Evolutionary conservation across 2,888 invertebrate species (phyloP), one percentile per base, ranked within the genome.

Genomic region (Liopterus haemorrhoidalis): DNA sequence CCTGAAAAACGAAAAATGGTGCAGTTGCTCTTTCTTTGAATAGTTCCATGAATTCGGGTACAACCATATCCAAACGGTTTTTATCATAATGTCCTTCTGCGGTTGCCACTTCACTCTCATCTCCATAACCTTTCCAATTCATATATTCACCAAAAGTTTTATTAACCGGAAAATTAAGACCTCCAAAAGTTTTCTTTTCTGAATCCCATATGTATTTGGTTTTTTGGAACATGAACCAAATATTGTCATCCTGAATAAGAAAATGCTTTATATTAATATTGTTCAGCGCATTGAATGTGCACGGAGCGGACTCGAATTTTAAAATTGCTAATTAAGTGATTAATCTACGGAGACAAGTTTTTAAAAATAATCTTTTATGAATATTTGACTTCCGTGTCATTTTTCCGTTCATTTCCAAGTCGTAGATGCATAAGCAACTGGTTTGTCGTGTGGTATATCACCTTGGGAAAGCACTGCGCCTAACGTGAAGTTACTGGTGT

Each of bases 1-100:
- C 45, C 85, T 99, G 99, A 69, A 99, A 99, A 4, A 99, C 96
- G 69, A 99, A 99, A 70, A 99, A 99, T 2, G 99, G 99, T 0
- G 99, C 97, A 0, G 97, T 96, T 1, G 99, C 99, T 57, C 99
- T 75, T 70, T 99, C 99, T 58, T 85, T 87, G 65, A 99, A 99
- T 12, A 99, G 72, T 68, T 97, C 95, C 75, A 83, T 79, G 63
- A 99, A 99, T 66, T 94, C 91, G 1, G 99, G 99, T 12, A 99
- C 88, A 46, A 92, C 94, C 83, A 84, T 84, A 52, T 81, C 76
- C 73, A 84, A 76, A 61, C 82, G 81, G 72, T 99, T 99, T 62
- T 81, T 85, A 5, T 94, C 95, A 75, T 86, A 96, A 55, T 82
- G 81, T 53, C 81, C 79, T 58, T 85, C 86, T 0, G 89, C 87